Evolutionary conservation across 2,888 invertebrate genomes (phyloP).

Genomic region (Tridacna gigas): DNA sequence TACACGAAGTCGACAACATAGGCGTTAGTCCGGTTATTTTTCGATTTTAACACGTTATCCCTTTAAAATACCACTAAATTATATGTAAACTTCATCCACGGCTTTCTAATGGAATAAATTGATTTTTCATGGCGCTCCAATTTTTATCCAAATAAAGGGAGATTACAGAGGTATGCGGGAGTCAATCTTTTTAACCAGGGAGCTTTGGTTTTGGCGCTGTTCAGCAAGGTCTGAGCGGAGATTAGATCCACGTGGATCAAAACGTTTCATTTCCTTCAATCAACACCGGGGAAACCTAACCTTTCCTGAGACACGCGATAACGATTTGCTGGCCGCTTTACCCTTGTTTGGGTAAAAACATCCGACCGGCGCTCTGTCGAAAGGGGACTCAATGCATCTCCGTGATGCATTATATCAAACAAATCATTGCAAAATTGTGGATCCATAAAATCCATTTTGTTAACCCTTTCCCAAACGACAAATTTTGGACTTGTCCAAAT

Average conservation of each 20-base stretch:
- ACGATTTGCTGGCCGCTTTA: too few species aligned
- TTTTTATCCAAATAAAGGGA: slow-evolving; percentile 37
- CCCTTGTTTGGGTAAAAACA: too few species aligned
- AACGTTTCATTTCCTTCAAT: slow-evolving; percentile 49
- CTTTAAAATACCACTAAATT: slow-evolving; percentile 57
- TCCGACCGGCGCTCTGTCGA: too few species aligned
- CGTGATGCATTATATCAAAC: too few species aligned
- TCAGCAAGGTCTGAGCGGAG: slow-evolving; percentile 50
- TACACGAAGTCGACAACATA: slow-evolving; percentile 43
- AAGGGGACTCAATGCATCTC: too few species aligned
- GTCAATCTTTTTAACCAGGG: slow-evolving; percentile 60
- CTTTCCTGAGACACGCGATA: slow-evolving; percentile 7
- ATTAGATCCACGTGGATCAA: slow-evolving; percentile 56
- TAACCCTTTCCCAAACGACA: too few species aligned
- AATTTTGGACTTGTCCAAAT: too few species aligned
- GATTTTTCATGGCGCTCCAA: slow-evolving; percentile 52
- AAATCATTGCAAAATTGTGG: too few species aligned
- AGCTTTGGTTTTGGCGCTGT: slow-evolving; percentile 63
- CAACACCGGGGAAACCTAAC: slow-evolving; percentile 34
- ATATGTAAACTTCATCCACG: slow-evolving; percentile 64
- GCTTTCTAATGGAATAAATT: slow-evolving; percentile 55
- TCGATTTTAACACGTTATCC: slow-evolving; percentile 64
- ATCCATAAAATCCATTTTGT: too few species aligned
- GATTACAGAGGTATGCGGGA: slow-evolving; percentile 58
- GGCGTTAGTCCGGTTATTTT: slow-evolving; percentile 62